Evolutionary conservation across 1,140 invertebrate genomes (phyloP), one percentile per base, ranked within the genome.

Genomic region (Copidosoma floridanum): DNA sequence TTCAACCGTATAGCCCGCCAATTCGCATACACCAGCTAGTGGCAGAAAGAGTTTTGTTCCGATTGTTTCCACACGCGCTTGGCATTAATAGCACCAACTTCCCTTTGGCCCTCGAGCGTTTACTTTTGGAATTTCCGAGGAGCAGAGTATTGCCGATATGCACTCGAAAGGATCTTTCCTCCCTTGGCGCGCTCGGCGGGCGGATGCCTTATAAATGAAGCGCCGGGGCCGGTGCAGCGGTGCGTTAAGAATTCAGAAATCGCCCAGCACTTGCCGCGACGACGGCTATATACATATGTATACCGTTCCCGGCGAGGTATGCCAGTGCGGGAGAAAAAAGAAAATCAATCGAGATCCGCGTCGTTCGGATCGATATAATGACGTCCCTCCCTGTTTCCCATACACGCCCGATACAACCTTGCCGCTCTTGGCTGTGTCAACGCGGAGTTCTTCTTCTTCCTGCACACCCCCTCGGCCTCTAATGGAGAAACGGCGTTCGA

Each of bases 401-500:
- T n/a, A n/a, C n/a, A n/a, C n/a, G n/a, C n/a, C n/a, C n/a, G n/a
- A n/a, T 38, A 3, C 2, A 7, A n/a, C 8, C 24, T 50, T 41
- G 20, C 18, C 55, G 35, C 40, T 59, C 24, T 59, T 12, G 10
- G 40, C 10, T 6, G 18, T 6, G 18, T 12, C 12, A 20, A 41
- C 7, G 18, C 18, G n/a, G n/a, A n/a, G n/a, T n/a, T n/a, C n/a
- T n/a, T n/a, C n/a, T n/a, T n/a, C n/a, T n/a, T n/a, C 18, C 18
- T 41, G 16, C 16, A 41, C 40, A n/a, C 46, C 20, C 46, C 12
- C 23, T 8, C 43, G 43, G 40, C 48, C 20, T 58, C 71, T 74
- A 75, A 77, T 74, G 75, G 71, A 72, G 69, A 67, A 75, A 67
- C 69, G 70, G 65, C 64, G 71, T 75, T 75, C 68, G 72, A 74